A percentile compares a stretch with the other conserved stretches of the same genome.
Conservation (phyloP, 2,888 invertebrate genomes). For the Drosophila seclusa region DNA sequence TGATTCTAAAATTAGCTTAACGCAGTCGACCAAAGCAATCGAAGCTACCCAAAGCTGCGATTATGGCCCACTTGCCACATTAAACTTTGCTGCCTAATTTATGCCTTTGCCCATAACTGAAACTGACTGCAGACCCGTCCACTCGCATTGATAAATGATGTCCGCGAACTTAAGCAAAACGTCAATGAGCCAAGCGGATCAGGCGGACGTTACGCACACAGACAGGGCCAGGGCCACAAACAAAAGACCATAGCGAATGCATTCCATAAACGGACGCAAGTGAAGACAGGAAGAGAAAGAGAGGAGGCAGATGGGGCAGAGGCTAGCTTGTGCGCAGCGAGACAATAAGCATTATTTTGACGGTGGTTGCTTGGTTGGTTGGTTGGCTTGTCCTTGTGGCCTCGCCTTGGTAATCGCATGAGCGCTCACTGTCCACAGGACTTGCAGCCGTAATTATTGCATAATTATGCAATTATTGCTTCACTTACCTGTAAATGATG, state of each 20-base stretch:
- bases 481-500: slow-evolving; percentile 70
- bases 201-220: slow-evolving; percentile 32
- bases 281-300: background rate
- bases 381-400: slow-evolving; percentile 33
- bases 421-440: slow-evolving; percentile 34
- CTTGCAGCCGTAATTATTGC: slow-evolving; percentile 67
- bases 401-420: slow-evolving; percentile 37
- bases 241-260: slow-evolving; percentile 21
- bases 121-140: slow-evolving; percentile 17
- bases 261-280: slow-evolving; percentile 32
- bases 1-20: slow-evolving; percentile 71
- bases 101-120: slow-evolving; percentile 46
- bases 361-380: slow-evolving; percentile 12
- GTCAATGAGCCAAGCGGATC: slow-evolving; percentile 39
- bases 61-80: slow-evolving; percentile 53
- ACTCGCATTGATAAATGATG: slow-evolving; percentile 53
- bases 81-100: slow-evolving; percentile 64
- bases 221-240: background rate
- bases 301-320: background rate
- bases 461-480: slow-evolving; percentile 60
- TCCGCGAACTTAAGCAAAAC: slow-evolving; percentile 29
- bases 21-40: slow-evolving; percentile 34
- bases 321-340: slow-evolving; percentile 11
- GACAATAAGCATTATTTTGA: slow-evolving; percentile 22
- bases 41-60: slow-evolving; percentile 51